These are phyloP conservation scores for Julus scanicus DNA, from an alignment of 2,888 invertebrate genomes.

Conservation along the genomic window DNA sequence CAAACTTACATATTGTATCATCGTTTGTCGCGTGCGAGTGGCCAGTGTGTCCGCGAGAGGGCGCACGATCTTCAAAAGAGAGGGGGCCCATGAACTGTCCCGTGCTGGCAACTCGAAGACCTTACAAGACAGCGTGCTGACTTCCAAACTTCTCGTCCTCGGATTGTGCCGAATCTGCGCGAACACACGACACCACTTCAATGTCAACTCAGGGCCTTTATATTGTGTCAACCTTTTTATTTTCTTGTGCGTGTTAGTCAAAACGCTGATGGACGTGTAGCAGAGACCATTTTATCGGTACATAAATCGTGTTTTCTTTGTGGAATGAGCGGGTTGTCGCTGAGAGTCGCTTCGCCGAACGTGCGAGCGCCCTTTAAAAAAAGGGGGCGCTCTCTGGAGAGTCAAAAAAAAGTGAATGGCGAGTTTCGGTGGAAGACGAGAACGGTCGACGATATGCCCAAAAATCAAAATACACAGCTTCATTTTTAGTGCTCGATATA, in stretches of 20 bases:
- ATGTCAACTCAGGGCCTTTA: slow-evolving; percentile 58
- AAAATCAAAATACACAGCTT: slow-evolving; percentile 51
- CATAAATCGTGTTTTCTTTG: slow-evolving; percentile 36
- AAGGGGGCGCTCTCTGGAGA: background rate
- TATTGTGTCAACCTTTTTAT: slow-evolving; percentile 56
- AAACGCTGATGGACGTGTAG: slow-evolving; percentile 37
- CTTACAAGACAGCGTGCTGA: background rate
- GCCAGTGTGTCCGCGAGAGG: slow-evolving; percentile 47
- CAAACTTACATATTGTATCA: slow-evolving; percentile 6
- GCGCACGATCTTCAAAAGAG: slow-evolving; percentile 16
- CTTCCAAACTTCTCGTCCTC: slow-evolving; percentile 9
- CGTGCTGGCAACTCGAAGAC: background rate
- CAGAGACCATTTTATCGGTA: slow-evolving; percentile 38
- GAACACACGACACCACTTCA: slow-evolving; percentile 52
- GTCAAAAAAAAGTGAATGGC: background rate
- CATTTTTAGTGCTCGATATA: slow-evolving; percentile 51
- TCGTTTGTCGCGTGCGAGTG: slow-evolving; percentile 38
- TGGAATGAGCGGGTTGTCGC: slow-evolving; percentile 36
- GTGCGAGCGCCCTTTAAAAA: background rate
- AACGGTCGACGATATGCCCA: slow-evolving; percentile 20
- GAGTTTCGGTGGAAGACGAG: background rate
- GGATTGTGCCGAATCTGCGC: slow-evolving; percentile 27
- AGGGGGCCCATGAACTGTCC: background rate
- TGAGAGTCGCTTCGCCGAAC: background rate
- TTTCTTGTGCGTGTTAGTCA: slow-evolving; percentile 46